Conservation (phyloP, 23 tunicate genomes). For the Halocynthia aurantium region DNA sequence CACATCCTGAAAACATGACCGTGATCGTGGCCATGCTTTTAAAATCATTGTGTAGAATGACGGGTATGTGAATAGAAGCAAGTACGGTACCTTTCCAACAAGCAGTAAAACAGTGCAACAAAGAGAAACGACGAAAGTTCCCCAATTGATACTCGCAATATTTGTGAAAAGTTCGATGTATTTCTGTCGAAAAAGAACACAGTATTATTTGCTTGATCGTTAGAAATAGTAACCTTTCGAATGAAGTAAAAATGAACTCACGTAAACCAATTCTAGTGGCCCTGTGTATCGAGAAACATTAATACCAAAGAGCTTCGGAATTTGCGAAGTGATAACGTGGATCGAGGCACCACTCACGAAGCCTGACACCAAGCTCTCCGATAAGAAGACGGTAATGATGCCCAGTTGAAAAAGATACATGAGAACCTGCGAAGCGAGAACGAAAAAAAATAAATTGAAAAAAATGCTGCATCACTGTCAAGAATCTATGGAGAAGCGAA, state of each 20-base stretch:
- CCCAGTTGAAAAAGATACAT: slow-evolving; percentile 22
- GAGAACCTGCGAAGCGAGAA: neutral
- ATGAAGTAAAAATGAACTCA: slow-evolving; percentile 3
- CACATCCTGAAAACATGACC: no score
- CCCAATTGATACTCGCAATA: slow-evolving; percentile 25
- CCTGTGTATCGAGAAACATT: slow-evolving; percentile 45
- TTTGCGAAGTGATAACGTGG: slow-evolving; percentile 21
- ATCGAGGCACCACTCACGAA: slow-evolving; percentile 20
- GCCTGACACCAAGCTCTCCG: slow-evolving; percentile 11
- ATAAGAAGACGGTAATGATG: slow-evolving; percentile 9
- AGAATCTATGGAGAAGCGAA: no score
- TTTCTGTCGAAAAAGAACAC: slow-evolving; percentile 31
- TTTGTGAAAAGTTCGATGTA: slow-evolving; percentile 44
- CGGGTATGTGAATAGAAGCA: no score
- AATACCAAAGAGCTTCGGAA: slow-evolving; percentile 15
- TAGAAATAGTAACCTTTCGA: neutral
- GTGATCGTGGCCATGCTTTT: no score
- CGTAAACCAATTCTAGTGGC: slow-evolving; percentile 41
- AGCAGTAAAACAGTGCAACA: slow-evolving; percentile 43
- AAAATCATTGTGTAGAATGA: no score
- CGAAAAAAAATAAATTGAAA: neutral
- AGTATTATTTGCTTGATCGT: neutral
- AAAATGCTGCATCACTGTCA: no score
- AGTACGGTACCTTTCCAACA: slow-evolving; percentile 63
- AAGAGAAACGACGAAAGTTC: slow-evolving; percentile 42